Base-by-base conservation (phyloP, 2,888 invertebrate genomes). In the Campaea margaritaria region DNA sequence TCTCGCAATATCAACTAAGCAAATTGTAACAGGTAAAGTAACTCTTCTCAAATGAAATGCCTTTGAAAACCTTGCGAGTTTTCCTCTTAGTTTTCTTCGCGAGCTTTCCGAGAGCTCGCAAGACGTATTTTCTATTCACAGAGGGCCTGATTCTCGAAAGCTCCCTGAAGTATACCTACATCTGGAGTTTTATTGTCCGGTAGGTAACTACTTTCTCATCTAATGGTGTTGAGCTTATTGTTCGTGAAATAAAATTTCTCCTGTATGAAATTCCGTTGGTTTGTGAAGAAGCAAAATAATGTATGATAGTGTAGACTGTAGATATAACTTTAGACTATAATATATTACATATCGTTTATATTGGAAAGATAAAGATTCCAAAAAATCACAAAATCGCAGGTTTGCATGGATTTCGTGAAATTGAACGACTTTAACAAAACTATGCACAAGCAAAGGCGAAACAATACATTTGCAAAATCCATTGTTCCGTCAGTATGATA, bases 401-500 rank as follows among this genome's bases (percentile, higher is more conserved):
- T 47, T 28, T 15, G 50, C 31, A 43, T 43, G 34, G 36, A n/a
- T 47, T 36, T 16, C 41, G 36, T 36, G 21, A 50, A 55, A 47
- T 39, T n/a, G n/a, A n/a, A n/a, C n/a, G n/a, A n/a, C n/a, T 61
- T 62, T 67, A 50, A 59, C 44, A 15, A 53, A 59, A 59, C 53
- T 57, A 43, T 58, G 44, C 49, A 51, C 43, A 51, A 52, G 50
- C 50, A 68, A 62, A 61, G 65, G 65, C 69, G 58, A 66, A 75
- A 78, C 75, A 79, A 81, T 80, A 67, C 75, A 68, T 73, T 74
- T 72, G 72, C 73, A 67, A 69, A 65, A 68, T 65, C 76, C 70
- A 81, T 82, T 82, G 82, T 82, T 77, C 69, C 61, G 71, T 69
- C 72, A 68, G 65, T 72, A 74, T 73, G 72, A 75, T 74, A 68